Evolutionary conservation across 2,113 vertebrate genomes (phyloP).

Genomic region (Kryptolebias marmoratus): DNA sequence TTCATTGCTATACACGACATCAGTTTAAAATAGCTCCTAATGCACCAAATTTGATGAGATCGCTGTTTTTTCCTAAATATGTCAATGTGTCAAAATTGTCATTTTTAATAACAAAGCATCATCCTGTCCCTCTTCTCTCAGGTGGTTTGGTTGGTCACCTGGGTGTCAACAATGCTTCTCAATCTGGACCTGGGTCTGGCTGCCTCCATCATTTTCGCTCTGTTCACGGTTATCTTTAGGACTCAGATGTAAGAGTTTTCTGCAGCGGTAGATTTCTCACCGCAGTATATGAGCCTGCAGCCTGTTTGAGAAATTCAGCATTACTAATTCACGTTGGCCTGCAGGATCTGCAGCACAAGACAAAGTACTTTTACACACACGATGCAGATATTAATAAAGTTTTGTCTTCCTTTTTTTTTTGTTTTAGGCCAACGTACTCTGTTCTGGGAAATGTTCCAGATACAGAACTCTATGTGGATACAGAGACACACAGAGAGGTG

Average conservation of each 20-base stretch:
- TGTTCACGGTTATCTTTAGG: slow-evolving; percentile 91
- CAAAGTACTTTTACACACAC: not conserved
- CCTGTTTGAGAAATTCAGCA: not conserved
- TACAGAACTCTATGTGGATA: slow-evolving; percentile 89
- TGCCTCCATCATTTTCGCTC: slow-evolving; percentile 84
- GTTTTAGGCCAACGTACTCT: slow-evolving; percentile 88
- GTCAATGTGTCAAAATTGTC: not conserved
- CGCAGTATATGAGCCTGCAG: not conserved
- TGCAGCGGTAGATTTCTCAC: not conserved
- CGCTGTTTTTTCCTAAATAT: not conserved
- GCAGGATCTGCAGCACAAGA: not conserved
- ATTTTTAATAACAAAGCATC: not conserved
- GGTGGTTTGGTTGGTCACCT: slow-evolving; percentile 92
- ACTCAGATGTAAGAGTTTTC: slow-evolving; percentile 86
- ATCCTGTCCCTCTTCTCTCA: slow-evolving; percentile 47
- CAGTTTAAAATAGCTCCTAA: not conserved
- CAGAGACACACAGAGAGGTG: slow-evolving; percentile 87
- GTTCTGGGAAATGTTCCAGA: slow-evolving; percentile 88
- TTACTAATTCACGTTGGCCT: not conserved
- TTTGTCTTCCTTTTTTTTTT: slow-evolving; percentile 28
- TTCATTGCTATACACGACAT: not conserved
- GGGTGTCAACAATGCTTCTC: slow-evolving; percentile 86
- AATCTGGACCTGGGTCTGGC: slow-evolving; percentile 92
- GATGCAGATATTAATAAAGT: not conserved
- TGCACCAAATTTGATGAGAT: not conserved